These are phyloP conservation scores for Harpagoxenus sublaevis DNA, from an alignment of 2,888 invertebrate species.

Conservation along the genomic window DNA sequence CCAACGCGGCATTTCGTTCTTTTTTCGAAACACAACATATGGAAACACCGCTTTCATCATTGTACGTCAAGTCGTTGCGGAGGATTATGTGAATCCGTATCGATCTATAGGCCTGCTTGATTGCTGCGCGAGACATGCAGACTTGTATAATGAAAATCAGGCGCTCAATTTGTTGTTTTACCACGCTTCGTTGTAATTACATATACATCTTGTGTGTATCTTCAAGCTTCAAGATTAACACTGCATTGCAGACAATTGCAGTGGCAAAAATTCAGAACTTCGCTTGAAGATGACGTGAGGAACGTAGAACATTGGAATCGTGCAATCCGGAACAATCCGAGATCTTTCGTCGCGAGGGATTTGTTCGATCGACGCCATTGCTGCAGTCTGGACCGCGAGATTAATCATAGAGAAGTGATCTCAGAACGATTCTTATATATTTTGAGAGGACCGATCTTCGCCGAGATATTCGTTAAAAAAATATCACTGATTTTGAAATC, in stretches of 20 bases:
- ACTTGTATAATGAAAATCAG: not conserved
- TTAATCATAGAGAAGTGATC: not conserved
- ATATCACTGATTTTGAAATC: conserved; percentile 45
- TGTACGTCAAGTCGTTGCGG: conserved; percentile 43
- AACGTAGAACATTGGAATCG: conserved; percentile 22
- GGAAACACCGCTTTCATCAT: conserved; percentile 5
- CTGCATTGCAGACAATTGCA: not conserved
- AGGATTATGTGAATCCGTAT: not conserved
- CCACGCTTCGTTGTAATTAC: conserved; percentile 36
- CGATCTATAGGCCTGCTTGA: conserved; percentile 15
- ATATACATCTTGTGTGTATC: not conserved
- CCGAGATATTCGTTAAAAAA: conserved; percentile 39
- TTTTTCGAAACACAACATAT: not conserved
- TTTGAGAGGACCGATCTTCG: not conserved
- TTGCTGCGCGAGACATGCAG: not conserved
- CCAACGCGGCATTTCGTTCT: not conserved
- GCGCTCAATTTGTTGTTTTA: not conserved
- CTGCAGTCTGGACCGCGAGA: not conserved
- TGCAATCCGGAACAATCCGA: not conserved
- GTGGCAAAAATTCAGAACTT: conserved; percentile 5
- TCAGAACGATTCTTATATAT: not conserved
- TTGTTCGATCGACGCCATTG: not conserved
- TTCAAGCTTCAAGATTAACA: not conserved
- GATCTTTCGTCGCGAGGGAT: not conserved
- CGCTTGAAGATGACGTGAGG: not conserved